Evolutionary conservation across 2,888 invertebrate genomes (phyloP).

Genomic region (Noctua fimbriata): DNA sequence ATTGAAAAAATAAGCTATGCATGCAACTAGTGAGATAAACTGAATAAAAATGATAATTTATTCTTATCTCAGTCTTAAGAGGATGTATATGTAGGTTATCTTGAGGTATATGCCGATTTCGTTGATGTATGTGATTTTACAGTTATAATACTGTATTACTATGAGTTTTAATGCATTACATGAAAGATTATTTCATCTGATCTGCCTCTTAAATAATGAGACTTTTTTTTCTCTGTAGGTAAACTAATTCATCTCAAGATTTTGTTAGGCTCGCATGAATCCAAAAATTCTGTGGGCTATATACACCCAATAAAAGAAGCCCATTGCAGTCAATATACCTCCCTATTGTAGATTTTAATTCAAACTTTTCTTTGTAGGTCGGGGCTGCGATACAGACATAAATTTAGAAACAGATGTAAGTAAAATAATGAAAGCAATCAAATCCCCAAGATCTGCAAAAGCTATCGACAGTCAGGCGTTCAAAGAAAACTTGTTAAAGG

Average conservation of each 20-base stretch:
- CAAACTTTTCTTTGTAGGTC: constrained; percentile 74
- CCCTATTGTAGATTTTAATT: constrained; percentile 31
- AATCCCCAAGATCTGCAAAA: constrained; percentile 43
- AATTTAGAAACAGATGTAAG: constrained; percentile 57
- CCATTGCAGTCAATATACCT: background rate
- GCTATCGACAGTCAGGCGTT: constrained; percentile 14
- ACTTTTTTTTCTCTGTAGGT: background rate
- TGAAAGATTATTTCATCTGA: too few relatives aligned
- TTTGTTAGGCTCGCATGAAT: background rate
- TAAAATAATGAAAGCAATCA: constrained; percentile 43
- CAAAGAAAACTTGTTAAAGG: constrained; percentile 19
- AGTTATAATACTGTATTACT: too few relatives aligned
- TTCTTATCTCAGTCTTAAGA: too few relatives aligned
- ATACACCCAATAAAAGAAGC: background rate
- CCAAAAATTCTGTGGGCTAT: background rate
- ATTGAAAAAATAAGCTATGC: background rate
- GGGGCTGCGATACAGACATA: constrained; percentile 61
- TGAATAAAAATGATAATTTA: background rate
- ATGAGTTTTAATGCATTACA: too few relatives aligned
- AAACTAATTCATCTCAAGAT: background rate
- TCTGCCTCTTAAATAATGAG: too few relatives aligned
- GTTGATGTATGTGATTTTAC: too few relatives aligned
- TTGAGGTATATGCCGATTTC: too few relatives aligned
- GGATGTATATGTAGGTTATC: too few relatives aligned
- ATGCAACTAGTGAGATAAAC: background rate